Percentiles rank a stretch among this genome's conserved stretches.
These are phyloP conservation scores for Omphaloscelis lunosa DNA, from an alignment of 2,888 invertebrate species.

Conservation along the genomic window DNA sequence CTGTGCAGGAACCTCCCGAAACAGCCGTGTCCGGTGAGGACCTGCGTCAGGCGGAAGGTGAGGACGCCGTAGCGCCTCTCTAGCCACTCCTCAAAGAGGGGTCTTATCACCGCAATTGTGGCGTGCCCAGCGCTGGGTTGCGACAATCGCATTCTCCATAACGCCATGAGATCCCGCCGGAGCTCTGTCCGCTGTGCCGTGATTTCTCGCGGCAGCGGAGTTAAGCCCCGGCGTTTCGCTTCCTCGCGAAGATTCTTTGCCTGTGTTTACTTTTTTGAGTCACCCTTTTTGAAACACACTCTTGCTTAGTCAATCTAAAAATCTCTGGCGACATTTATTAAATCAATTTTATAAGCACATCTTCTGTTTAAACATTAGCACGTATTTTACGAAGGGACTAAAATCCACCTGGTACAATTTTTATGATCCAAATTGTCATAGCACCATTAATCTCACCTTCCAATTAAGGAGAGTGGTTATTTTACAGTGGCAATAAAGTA, in stretches of 20 bases:
- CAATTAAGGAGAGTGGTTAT: conserved; percentile 59
- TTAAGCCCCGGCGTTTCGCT: no score
- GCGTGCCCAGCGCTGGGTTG: no score
- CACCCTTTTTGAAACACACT: neutral
- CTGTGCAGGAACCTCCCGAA: no score
- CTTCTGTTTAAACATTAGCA: neutral
- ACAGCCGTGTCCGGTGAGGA: no score
- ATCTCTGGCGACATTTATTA: neutral
- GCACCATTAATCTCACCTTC: conserved; percentile 38
- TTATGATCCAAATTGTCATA: conserved; percentile 25
- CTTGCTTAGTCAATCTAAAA: neutral
- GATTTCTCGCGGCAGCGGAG: no score
- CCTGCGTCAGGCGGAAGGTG: no score
- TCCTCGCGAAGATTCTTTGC: neutral
- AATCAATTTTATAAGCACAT: neutral
- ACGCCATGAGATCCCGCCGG: no score
- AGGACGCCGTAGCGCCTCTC: no score
- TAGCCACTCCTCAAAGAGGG: no score
- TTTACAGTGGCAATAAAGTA: conserved; percentile 49
- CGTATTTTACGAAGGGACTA: neutral
- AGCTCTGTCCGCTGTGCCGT: no score
- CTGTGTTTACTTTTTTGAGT: neutral
- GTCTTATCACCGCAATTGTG: no score
- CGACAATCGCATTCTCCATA: no score
- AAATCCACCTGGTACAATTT: neutral